Evolutionary conservation across 1,140 invertebrate genomes (phyloP).

Genomic region (Hylaeus volcanicus): DNA sequence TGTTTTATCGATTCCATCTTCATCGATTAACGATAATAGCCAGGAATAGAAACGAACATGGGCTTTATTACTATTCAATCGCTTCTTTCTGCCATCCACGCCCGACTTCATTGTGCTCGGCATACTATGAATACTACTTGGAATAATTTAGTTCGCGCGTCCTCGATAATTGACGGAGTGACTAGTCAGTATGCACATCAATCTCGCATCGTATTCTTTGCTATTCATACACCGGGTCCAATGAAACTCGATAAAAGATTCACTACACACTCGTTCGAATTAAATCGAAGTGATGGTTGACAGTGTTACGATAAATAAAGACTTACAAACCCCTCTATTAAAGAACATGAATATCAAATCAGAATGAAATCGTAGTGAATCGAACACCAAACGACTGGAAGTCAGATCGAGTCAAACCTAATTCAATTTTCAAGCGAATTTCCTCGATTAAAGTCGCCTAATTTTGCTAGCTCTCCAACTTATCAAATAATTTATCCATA

Average conservation of each 20-base stretch:
- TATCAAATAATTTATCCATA: neutral
- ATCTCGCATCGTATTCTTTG: constrained; percentile 2
- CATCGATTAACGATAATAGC: constrained; percentile 7
- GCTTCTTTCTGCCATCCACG: constrained; percentile 4
- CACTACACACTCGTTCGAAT: too few relatives aligned
- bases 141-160: constrained; percentile 45
- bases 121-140: constrained; percentile 2
- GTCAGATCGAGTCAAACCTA: too few relatives aligned
- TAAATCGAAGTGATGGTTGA: too few relatives aligned
- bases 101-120: neutral
- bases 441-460: too few relatives aligned
- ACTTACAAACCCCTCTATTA: too few relatives aligned
- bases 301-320: too few relatives aligned
- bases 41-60: constrained; percentile 2
- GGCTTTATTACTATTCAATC: constrained; percentile 30
- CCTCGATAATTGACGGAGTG: constrained; percentile 39
- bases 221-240: constrained; percentile 2
- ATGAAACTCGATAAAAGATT: too few relatives aligned
- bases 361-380: too few relatives aligned
- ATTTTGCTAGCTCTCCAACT: too few relatives aligned
- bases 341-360: too few relatives aligned
- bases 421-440: too few relatives aligned
- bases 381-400: too few relatives aligned
- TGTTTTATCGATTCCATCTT: constrained; percentile 40
- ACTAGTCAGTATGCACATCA: constrained; percentile 40